Evolutionary conservation across 2,888 invertebrate species (phyloP).

Genomic region (Pocota personata): DNA sequence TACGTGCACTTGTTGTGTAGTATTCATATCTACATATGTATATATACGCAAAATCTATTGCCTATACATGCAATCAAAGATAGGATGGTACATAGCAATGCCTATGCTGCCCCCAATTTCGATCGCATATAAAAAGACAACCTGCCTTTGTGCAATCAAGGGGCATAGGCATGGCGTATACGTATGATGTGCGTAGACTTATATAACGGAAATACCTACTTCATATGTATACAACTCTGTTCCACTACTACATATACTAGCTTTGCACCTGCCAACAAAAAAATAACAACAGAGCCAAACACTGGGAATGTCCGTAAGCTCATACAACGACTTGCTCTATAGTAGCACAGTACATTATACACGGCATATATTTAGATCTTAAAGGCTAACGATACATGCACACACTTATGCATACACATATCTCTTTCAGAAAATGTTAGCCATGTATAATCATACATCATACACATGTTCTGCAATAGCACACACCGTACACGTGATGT

Average conservation of each 20-base stretch:
- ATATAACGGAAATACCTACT: not conserved
- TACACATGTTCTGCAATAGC: conserved; percentile 42
- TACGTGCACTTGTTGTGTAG: conserved; percentile 35
- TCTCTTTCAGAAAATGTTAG: not conserved
- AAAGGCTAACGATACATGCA: conserved; percentile 14
- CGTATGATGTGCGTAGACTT: not conserved
- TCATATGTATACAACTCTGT: not conserved
- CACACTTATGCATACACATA: not conserved
- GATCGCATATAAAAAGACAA: conserved; percentile 46
- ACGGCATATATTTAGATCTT: conserved; percentile 34
- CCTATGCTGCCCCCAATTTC: conserved; percentile 40
- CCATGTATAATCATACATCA: conserved; percentile 37
- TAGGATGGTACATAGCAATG: conserved; percentile 1
- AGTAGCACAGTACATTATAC: not conserved
- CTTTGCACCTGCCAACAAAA: conserved; percentile 34
- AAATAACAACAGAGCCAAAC: conserved; percentile 40
- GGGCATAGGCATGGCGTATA: conserved; percentile 29
- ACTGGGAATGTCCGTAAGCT: conserved; percentile 27
- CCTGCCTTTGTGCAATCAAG: conserved; percentile 65
- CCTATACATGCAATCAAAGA: conserved; percentile 20
- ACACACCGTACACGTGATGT: conserved; percentile 4
- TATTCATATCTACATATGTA: not conserved
- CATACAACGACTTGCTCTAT: conserved; percentile 15
- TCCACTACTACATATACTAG: conserved; percentile 3
- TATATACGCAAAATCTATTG: not conserved